Conservation (phyloP, 2,888 invertebrate genomes). For the Ditula angustiorana region DNA sequence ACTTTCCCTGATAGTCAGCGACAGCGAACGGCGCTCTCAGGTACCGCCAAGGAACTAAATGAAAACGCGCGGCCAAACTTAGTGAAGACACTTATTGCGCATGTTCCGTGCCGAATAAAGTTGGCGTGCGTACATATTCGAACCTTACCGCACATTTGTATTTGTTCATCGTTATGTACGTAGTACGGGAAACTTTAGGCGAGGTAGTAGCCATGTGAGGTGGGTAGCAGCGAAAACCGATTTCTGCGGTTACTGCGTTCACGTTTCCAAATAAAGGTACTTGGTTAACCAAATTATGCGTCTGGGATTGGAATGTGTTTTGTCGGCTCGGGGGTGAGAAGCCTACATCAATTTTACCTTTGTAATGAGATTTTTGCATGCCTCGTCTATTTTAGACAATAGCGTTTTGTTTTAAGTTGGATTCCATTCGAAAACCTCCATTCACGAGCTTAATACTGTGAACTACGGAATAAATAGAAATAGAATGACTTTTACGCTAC, state of each 20-base stretch:
- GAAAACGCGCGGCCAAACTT: slow-evolving; percentile 48
- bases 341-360: slow-evolving; percentile 14
- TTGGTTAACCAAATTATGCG: slow-evolving; percentile 23
- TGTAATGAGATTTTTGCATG: not conserved
- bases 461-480: not conserved
- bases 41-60: slow-evolving; percentile 67
- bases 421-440: not conserved
- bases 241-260: slow-evolving; percentile 6
- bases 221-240: slow-evolving; percentile 15
- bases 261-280: slow-evolving; percentile 18
- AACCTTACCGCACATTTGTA: slow-evolving; percentile 39
- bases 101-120: slow-evolving; percentile 50
- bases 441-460: not conserved
- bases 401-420: not conserved
- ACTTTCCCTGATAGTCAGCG: slow-evolving; percentile 48
- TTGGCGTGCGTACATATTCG: slow-evolving; percentile 45
- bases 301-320: slow-evolving; percentile 15
- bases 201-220: slow-evolving; percentile 6
- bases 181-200: slow-evolving; percentile 9
- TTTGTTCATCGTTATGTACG: slow-evolving; percentile 1
- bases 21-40: slow-evolving; percentile 58
- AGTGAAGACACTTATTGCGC: slow-evolving; percentile 61
- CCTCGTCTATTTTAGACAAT: not conserved
- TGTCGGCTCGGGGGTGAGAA: slow-evolving; percentile 19
- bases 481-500: not conserved